Conservation (phyloP, 1,140 invertebrate species). For the Aporrectodea caliginosa region DNA sequence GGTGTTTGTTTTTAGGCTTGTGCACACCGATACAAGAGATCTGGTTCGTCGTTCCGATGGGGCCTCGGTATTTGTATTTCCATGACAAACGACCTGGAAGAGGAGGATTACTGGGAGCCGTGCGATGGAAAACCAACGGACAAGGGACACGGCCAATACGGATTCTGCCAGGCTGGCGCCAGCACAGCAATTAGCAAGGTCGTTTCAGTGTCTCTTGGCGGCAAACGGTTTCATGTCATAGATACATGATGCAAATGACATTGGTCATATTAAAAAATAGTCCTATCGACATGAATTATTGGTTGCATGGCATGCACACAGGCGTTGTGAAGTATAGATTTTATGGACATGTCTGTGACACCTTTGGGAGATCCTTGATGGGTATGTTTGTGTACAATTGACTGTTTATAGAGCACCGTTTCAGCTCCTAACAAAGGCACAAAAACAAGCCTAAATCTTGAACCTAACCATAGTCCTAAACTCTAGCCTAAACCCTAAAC, state of each 20-base stretch:
- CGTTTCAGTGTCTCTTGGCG: no score
- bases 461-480: no score
- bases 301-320: no score
- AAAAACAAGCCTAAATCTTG: no score
- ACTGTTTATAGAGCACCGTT: no score
- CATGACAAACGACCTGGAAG: constrained; percentile 69
- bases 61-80: constrained; percentile 86
- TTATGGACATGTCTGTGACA: not conserved
- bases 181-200: constrained; percentile 62
- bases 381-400: no score
- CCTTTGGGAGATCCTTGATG: not conserved
- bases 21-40: constrained; percentile 78
- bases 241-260: not conserved
- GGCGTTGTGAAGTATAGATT: no score
- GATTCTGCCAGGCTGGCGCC: constrained; percentile 87
- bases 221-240: no score
- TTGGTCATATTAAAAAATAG: not conserved
- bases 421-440: no score
- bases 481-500: no score
- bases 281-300: no score
- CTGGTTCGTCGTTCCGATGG: constrained; percentile 69
- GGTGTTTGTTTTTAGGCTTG: constrained; percentile 66
- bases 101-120: constrained; percentile 70
- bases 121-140: constrained; percentile 68
- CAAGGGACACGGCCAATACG: constrained; percentile 78